A percentile compares a stretch with the other conserved stretches of the same genome.
These are phyloP conservation scores for Rutpela maculata DNA, from an alignment of 2,888 invertebrate genomes.

Conservation along the genomic window DNA sequence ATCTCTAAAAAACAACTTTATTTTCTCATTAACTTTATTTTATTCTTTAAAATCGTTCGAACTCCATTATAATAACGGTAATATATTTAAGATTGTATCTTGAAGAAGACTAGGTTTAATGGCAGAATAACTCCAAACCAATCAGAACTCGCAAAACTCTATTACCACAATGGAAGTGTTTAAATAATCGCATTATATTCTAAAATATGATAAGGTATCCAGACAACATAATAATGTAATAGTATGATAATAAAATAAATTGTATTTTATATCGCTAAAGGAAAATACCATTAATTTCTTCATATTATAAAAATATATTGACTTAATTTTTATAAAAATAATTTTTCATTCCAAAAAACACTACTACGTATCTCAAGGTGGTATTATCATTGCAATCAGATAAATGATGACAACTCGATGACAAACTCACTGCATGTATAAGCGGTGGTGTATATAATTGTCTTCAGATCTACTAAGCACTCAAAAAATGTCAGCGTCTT, in stretches of 20 bases:
- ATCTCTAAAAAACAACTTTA: conserved; percentile 17
- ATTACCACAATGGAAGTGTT: neutral
- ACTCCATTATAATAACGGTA: neutral
- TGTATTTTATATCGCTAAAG: neutral
- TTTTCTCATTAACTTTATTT: neutral
- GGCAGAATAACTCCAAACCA: neutral
- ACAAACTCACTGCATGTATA: no score
- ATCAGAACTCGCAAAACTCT: neutral
- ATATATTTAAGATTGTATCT: neutral
- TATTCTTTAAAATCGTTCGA: neutral
- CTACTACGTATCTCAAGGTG: no score
- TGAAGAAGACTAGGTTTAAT: neutral
- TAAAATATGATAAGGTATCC: neutral
- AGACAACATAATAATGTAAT: neutral
- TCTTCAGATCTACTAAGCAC: no score
- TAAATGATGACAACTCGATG: no score
- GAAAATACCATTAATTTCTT: neutral
- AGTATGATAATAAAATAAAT: neutral
- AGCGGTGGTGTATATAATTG: no score
- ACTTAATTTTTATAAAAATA: no score
- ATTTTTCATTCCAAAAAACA: no score
- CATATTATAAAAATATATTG: no score
- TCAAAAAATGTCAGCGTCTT: no score
- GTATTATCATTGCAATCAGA: no score
- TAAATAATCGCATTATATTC: neutral